These are phyloP conservation scores for Conops quadrifasciatus DNA, from an alignment of 2,888 invertebrate species.

Conservation along the genomic window DNA sequence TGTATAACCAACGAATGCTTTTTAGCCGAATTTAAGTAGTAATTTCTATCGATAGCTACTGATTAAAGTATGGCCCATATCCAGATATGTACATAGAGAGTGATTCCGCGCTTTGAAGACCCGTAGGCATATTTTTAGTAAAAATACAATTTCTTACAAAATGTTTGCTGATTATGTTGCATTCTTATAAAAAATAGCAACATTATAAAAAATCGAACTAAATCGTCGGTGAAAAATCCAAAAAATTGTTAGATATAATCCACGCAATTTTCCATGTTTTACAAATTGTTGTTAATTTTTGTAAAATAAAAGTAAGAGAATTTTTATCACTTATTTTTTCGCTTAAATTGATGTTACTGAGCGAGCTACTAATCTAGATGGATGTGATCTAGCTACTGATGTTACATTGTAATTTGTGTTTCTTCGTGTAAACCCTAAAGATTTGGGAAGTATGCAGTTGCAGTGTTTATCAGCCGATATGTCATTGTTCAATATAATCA, in stretches of 20 bases:
- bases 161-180: conserved; percentile 45
- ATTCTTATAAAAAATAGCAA: conserved; percentile 48
- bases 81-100: no score
- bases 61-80: no score
- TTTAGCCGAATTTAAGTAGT: background rate
- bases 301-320: conserved; percentile 49
- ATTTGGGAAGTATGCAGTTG: no score
- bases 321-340: conserved; percentile 61
- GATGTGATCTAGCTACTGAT: no score
- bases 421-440: no score
- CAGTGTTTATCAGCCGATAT: no score
- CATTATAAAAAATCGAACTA: conserved; percentile 37
- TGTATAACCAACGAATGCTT: conserved; percentile 16
- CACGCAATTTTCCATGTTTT: conserved; percentile 52
- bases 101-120: conserved; percentile 27
- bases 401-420: no score
- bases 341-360: conserved; percentile 26
- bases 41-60: background rate
- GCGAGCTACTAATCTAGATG: background rate
- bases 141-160: conserved; percentile 38
- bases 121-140: background rate
- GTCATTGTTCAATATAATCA: no score
- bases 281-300: conserved; percentile 38
- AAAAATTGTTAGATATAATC: conserved; percentile 53
- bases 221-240: conserved; percentile 36